Base-by-base conservation (phyloP, 2,888 invertebrate genomes). In the Sinopyrophorus schimmeli region DNA sequence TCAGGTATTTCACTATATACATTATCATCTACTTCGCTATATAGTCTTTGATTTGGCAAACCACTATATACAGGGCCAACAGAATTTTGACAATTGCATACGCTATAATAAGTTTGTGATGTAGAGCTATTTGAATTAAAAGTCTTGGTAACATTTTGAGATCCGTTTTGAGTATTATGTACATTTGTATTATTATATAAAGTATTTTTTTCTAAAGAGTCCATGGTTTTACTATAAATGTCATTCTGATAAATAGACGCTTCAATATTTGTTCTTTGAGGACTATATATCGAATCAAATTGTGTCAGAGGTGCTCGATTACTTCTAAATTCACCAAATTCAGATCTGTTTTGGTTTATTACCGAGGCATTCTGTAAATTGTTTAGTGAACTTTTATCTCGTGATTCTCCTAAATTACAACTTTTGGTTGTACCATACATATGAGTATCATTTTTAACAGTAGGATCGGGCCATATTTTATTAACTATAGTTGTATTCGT, bases 381-480 rank as follows among this genome's bases (percentile, higher is more conserved):
- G 12, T 41, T 40, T 11, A 32, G 15, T 15, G 20, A 27, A 37
- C 43, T 28, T 16, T 28, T 38, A 3, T 18, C 37, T 26, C 27
- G 41, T 10, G 46, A 21, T 15, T 47, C 51, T 7, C 16, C 47
- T 28, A 47, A 20, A 43, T 52, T 52, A 15, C 47, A 46, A 16
- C 24, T 47, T 39, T 52, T 52, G 3, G 47, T 47, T 10, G 42
- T 28, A 21, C 41, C 41, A 18, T 47, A 41, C 5, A 21, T 10
- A 34, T 43, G 27, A 15, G 38, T 47, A 30, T 46, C 37, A 30
- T 41, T 61, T 41, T 57, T 55, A 3, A 60, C 59, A 6, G 62
- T 60, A 9, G 59, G 68, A 34, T 79, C 78, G 39, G 74, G 74
- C 78, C 79, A 79, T 34, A 79, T 78, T 57, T 73, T 71, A 63